Conservation (phyloP, 1,140 invertebrate genomes). For the Brachionus rotundiformis region DNA sequence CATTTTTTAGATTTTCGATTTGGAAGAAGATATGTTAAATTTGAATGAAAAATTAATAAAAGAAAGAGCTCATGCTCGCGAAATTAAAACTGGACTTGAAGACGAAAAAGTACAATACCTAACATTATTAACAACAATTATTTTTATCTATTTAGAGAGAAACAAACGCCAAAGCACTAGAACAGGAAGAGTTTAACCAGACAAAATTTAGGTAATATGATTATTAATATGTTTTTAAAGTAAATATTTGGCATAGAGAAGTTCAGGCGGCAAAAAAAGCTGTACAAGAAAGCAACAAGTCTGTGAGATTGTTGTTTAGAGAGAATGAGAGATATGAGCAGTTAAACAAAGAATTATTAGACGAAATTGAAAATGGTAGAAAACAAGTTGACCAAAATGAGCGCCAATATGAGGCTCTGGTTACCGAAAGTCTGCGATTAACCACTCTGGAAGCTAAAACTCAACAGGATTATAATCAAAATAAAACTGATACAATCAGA, state of each 20-base stretch:
- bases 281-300: conserved; percentile 24
- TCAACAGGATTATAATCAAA: conserved; percentile 41
- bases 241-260: neutral
- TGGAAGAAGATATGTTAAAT: conserved; percentile 38
- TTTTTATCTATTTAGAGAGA: neutral
- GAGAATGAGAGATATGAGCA: conserved; percentile 46
- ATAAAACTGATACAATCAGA: conserved; percentile 32
- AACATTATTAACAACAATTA: neutral
- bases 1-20: conserved; percentile 17
- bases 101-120: conserved; percentile 20
- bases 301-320: conserved; percentile 20
- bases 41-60: conserved; percentile 45
- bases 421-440: conserved; percentile 24
- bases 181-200: conserved; percentile 29
- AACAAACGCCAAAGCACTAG: conserved; percentile 6
- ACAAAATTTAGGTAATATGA: neutral
- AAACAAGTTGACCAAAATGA: neutral
- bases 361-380: conserved; percentile 16
- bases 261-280: conserved; percentile 32
- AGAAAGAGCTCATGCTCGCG: conserved; percentile 27
- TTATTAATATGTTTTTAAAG: neutral
- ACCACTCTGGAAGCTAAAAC: conserved; percentile 18
- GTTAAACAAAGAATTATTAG: neutral
- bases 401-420: neutral
- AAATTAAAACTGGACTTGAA: conserved; percentile 6